A percentile compares a stretch with the other conserved stretches of the same genome.
phyloP scores from a whole-genome alignment of 2,113 vertebrate species.

The Psammodynastes pulverulentus region DNA sequence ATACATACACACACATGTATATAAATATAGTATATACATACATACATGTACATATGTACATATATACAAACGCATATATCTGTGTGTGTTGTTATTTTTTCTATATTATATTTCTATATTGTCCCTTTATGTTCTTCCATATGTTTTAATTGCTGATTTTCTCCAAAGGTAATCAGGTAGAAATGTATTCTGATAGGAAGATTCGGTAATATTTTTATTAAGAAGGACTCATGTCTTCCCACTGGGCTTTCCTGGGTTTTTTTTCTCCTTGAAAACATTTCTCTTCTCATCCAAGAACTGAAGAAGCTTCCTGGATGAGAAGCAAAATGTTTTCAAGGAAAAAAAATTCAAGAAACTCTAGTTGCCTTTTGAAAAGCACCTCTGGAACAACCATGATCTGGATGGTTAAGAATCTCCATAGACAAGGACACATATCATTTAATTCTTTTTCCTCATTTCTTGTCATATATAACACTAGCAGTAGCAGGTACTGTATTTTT shows the following conservation, averaged over 20 bases:
- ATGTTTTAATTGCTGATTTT: not conserved
- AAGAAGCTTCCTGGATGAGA: not conserved
- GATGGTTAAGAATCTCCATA: not conserved
- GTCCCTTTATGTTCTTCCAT: not conserved
- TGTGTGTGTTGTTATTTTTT: not conserved
- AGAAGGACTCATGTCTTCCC: not conserved
- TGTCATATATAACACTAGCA: not conserved
- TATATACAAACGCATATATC: no score
- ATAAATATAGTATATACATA: no score
- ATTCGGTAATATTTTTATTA: not conserved
- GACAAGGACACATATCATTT: not conserved
- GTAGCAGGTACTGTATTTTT: no score
- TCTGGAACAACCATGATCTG: not conserved
- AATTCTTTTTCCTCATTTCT: not conserved
- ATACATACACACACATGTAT: not conserved
- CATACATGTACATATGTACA: not conserved
- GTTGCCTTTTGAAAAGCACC: not conserved
- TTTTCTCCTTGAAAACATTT: not conserved
- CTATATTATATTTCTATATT: not conserved
- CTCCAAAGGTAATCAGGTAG: not conserved
- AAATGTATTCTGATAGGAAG: not conserved
- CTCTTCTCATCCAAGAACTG: not conserved
- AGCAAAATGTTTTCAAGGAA: not conserved
- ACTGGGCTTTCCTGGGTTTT: not conserved
- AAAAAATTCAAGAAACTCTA: not conserved